Percentiles rank a stretch among this genome's conserved stretches.
Conservation (phyloP, 2,888 invertebrate species). For the Dorcus parallelipipedus region DNA sequence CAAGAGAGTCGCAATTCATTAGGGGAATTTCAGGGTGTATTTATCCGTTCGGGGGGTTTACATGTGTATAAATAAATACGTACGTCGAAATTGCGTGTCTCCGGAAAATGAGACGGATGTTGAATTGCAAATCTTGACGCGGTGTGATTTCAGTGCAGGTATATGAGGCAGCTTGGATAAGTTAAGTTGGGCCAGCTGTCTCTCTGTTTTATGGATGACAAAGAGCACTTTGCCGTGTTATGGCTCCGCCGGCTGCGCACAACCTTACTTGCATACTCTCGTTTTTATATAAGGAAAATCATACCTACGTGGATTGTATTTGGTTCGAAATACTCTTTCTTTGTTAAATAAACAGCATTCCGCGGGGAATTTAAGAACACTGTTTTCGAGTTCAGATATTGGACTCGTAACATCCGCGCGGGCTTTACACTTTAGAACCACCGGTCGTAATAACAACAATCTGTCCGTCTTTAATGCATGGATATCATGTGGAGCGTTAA, state of each 20-base stretch:
- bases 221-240: slow-evolving; percentile 43
- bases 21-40: slow-evolving; percentile 17
- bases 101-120: slow-evolving; percentile 2
- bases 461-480: too few species aligned
- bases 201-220: slow-evolving; percentile 45
- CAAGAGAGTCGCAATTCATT: slow-evolving; percentile 30
- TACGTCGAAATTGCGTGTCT: too few species aligned
- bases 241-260: slow-evolving; percentile 39
- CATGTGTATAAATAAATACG: too few species aligned
- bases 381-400: too few species aligned
- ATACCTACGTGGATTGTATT: slow-evolving; percentile 19
- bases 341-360: slow-evolving; percentile 17
- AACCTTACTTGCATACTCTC: slow-evolving; percentile 34
- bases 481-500: slow-evolving; percentile 29
- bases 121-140: slow-evolving; percentile 12
- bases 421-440: too few species aligned
- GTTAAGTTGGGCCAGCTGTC: slow-evolving; percentile 40
- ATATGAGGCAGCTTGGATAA: slow-evolving; percentile 33
- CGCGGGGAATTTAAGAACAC: slow-evolving; percentile 15
- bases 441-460: neutral
- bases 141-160: slow-evolving; percentile 16
- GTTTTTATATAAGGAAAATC: slow-evolving; percentile 25
- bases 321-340: slow-evolving; percentile 12
- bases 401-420: too few species aligned
- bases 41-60: too few species aligned